Base-by-base conservation (phyloP, 2,113 vertebrate species). In the Parus major region DNA sequence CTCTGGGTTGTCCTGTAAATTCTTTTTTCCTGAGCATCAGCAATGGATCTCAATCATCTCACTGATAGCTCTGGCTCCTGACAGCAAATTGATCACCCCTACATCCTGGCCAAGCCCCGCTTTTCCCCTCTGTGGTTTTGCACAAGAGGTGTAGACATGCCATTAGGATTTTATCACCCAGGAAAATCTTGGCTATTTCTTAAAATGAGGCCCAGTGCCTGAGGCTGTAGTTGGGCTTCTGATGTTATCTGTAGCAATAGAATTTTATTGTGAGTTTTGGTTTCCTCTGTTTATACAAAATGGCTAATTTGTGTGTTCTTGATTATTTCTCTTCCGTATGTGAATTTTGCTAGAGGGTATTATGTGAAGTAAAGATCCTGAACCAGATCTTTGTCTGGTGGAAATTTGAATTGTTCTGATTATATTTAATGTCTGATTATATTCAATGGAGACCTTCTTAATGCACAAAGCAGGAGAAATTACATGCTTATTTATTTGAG, bases 281-380 rank as follows among this genome's bases (percentile, higher is more conserved):
- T 73, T 91, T 88, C 66, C 53, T 77, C 50, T 84, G 36, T 59
- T 88, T 86, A 61, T 90, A 70, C 33, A 47, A 56, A 59, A 69
- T 69, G 60, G 63, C 33, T 91, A 72, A 90, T 82, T 82, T 72
- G 42, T 0, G 7, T 82, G 81, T 87, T 86, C 63, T 56, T 92
- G 56, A 68, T 91, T 82, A 41, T 77, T 89, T 72, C 46, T 64
- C 53, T 82, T 89, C 66, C 36, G 27, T 55, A 13, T 41, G 55
- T 39, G 42, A 91, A 88, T 95, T 92, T 96, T 93, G 84, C 87
- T 65, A 61, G 52, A 83, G 59, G 93, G 64, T 35, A 55, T 69
- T 70, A 61, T 13, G 6, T 46, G 68, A 88, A 90, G 55, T 53
- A 65, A 87, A 87, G 57, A 69, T 88, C 78, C 46, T 63, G 55